phyloP scores from a whole-genome alignment of 2,113 vertebrate genomes.

The Tinamus guttatus region DNA sequence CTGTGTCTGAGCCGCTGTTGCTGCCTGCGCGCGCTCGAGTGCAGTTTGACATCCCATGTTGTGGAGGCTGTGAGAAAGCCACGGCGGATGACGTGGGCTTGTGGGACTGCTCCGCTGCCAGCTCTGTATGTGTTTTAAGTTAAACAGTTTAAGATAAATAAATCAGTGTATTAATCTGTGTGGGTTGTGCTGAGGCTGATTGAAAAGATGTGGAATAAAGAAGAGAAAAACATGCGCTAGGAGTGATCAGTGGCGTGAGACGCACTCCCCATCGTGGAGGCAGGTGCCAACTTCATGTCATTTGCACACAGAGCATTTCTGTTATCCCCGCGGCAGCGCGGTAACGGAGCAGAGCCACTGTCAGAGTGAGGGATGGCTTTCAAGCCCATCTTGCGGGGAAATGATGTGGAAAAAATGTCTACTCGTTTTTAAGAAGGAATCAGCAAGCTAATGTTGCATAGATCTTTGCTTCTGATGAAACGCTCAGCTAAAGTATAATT shows the following conservation, averaged over 20 bases:
- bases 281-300: neutral
- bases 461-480: neutral
- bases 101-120: constrained; percentile 31
- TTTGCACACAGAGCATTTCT: neutral
- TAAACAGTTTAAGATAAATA: constrained; percentile 38
- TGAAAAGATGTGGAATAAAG: constrained; percentile 25
- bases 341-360: neutral
- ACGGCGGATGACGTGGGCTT: neutral
- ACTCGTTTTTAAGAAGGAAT: neutral
- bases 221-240: constrained; percentile 5
- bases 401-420: neutral
- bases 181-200: constrained; percentile 1
- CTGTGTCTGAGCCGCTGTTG: neutral
- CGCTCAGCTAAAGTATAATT: neutral
- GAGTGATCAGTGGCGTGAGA: neutral
- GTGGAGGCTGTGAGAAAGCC: constrained; percentile 31
- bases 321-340: neutral
- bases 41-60: neutral
- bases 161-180: constrained; percentile 33
- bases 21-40: neutral
- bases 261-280: neutral
- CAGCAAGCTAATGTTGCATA: neutral
- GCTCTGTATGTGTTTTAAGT: constrained; percentile 34
- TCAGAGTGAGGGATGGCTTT: neutral
- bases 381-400: neutral